phyloP scores from a whole-genome alignment of 2,113 vertebrate species.

The Solea solea region DNA sequence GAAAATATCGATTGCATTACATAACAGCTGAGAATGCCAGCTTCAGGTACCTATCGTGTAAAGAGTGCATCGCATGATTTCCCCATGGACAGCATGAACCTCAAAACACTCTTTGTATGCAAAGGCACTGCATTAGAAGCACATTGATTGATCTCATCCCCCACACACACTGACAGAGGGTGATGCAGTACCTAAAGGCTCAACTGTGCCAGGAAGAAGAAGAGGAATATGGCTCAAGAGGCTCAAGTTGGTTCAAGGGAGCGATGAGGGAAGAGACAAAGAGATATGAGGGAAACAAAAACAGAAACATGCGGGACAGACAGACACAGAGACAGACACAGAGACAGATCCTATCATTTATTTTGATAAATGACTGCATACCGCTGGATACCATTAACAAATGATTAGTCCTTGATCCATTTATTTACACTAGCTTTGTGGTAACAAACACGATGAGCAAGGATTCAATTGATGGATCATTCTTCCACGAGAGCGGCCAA shows the following conservation, averaged over 20 bases:
- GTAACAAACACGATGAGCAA: slow-evolving; percentile 25
- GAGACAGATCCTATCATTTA: not conserved
- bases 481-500: slow-evolving; percentile 25
- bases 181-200: slow-evolving; percentile 60
- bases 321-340: not conserved
- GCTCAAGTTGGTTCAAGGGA: slow-evolving; percentile 5
- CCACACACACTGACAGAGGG: slow-evolving; percentile 62
- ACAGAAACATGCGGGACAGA: not conserved
- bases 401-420: slow-evolving; percentile 5
- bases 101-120: slow-evolving; percentile 68
- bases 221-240: slow-evolving; percentile 15
- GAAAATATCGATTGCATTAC: slow-evolving; percentile 25
- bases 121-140: slow-evolving; percentile 65
- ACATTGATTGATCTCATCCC: slow-evolving; percentile 63
- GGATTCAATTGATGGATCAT: slow-evolving; percentile 25
- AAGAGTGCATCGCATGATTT: slow-evolving; percentile 69
- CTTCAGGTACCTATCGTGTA: slow-evolving; percentile 46
- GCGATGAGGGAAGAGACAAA: slow-evolving; percentile 4
- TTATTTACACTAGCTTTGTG: slow-evolving; percentile 1
- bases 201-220: slow-evolving; percentile 46
- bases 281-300: not conserved
- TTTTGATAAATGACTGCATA: not conserved
- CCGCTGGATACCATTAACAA: slow-evolving; percentile 8
- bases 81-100: slow-evolving; percentile 60
- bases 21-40: slow-evolving; percentile 17